Percentiles rank a stretch among this genome's conserved stretches.
These are phyloP conservation scores for Dryocosmus kuriphilus DNA, from an alignment of 2,888 invertebrate species.

Conservation along the genomic window DNA sequence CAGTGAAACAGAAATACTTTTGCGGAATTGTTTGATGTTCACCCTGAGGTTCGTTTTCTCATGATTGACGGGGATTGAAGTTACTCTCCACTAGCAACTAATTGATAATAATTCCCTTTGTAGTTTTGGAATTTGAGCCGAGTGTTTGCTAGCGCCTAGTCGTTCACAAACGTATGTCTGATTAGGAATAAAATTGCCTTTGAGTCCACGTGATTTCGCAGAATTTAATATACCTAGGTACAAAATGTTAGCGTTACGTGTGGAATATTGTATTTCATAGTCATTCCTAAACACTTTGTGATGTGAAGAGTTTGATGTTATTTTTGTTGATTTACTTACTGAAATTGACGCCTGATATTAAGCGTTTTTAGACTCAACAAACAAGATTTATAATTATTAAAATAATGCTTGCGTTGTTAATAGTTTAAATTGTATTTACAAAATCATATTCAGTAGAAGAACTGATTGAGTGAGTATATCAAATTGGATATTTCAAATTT, in stretches of 20 bases:
- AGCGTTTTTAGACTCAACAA: no score
- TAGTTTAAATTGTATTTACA: not conserved
- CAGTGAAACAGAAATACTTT: no score
- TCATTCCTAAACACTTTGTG: not conserved
- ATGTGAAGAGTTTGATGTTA: no score
- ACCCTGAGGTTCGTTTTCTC: not conserved
- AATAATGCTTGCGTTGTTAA: not conserved
- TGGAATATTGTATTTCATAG: not conserved
- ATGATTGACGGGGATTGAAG: not conserved
- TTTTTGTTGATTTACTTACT: no score
- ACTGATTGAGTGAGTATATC: not conserved
- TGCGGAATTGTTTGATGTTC: not conserved
- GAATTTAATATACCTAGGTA: not conserved
- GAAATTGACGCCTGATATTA: not conserved
- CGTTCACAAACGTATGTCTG: not conserved
- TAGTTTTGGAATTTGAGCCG: conserved; percentile 4
- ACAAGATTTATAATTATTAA: no score
- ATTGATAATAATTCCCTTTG: not conserved
- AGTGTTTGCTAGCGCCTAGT: no score
- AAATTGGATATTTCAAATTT: not conserved
- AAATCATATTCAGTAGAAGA: not conserved
- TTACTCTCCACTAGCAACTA: not conserved
- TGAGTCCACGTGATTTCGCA: not conserved
- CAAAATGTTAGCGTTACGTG: not conserved
- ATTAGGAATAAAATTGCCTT: not conserved